Evolutionary conservation across 2,888 invertebrate species (phyloP), one percentile per base, ranked within the genome.

Genomic region (Sicus ferrugineus): DNA sequence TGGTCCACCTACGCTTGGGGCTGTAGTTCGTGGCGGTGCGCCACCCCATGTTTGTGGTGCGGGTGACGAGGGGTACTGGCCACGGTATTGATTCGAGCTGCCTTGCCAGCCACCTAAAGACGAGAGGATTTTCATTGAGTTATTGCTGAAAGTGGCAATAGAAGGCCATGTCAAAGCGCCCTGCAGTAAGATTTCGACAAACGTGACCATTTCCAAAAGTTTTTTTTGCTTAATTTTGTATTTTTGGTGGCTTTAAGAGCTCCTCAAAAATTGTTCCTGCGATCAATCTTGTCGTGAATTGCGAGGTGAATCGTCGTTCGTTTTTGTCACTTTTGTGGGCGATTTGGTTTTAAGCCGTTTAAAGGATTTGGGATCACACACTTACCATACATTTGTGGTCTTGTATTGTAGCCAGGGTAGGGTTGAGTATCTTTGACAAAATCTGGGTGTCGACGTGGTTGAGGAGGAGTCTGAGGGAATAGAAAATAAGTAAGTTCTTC

Each of bases 381-480:
- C 86, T 78, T 86, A 90, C 91, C 89, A 86, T 91, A 91, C 81
- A 89, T 87, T 77, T 89, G 88, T 72, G 90, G 89, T 79, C 91
- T 86, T 78, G 89, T 89, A 77, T 88, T 88, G 83, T 90, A 91
- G 72, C 89, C 89, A 71, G 90, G 88, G 84, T 89, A 90, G 73
- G 89, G 89, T 81, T 89, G 90, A 80, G 87, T 88, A 81, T 93
- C 93, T 87, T 93, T 93, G 78, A 90, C 90, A 87, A 93, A 93
- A 86, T 93, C 93, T 67, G 93, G 93, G 87, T 93, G 93, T 79
- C 93, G 87, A 77, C 93, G 88, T 56, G 91, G 92, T 77, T 92
- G 91, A 63, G 90, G 91, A 63, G 90, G 90, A 74, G 89, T 88
- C 79, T 91, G 50, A 16, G 38, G 4, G 48, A 48, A 46, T n/a